These are phyloP conservation scores for Drosophila repleta DNA, from an alignment of 1,140 invertebrate species.

Conservation along the genomic window DNA sequence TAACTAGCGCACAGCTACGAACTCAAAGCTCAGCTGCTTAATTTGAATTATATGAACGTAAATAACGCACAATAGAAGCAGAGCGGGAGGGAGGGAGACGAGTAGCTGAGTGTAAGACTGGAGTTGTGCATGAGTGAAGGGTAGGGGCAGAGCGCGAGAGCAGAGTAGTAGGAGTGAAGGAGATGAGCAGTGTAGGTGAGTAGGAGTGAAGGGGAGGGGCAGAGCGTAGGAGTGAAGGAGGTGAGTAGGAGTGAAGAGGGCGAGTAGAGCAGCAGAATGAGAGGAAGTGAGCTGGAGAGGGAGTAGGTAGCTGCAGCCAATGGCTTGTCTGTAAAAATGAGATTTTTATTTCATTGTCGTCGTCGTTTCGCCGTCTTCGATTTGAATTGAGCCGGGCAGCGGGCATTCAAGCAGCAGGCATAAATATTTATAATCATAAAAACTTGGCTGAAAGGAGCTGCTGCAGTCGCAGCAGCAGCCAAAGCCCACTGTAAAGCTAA, in stretches of 20 bases:
- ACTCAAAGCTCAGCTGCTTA: slow-evolving; percentile 48
- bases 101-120: neutral
- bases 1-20: slow-evolving; percentile 29
- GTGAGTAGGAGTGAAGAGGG: neutral
- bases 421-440: slow-evolving; percentile 81
- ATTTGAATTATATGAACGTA: slow-evolving; percentile 82
- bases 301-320: neutral
- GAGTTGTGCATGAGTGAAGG: neutral
- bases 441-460: slow-evolving; percentile 52
- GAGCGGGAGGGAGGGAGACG: neutral
- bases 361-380: slow-evolving; percentile 41
- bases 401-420: slow-evolving; percentile 44
- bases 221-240: neutral
- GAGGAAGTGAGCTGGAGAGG: slow-evolving; percentile 7
- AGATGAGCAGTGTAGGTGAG: too few relatives aligned
- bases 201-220: too few relatives aligned
- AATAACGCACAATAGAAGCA: slow-evolving; percentile 75
- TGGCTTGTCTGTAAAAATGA: slow-evolving; percentile 56
- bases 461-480: slow-evolving; percentile 31
- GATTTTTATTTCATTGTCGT: slow-evolving; percentile 68
- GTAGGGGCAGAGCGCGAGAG: too few relatives aligned
- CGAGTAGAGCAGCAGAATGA: neutral
- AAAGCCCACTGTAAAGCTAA: slow-evolving; percentile 67
- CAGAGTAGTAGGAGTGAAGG: too few relatives aligned
- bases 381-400: slow-evolving; percentile 46